Percentiles rank a stretch among this genome's conserved stretches.
phyloP scores from a whole-genome alignment of 2,797 vertebrate species.

The Chrosomus eos region DNA sequence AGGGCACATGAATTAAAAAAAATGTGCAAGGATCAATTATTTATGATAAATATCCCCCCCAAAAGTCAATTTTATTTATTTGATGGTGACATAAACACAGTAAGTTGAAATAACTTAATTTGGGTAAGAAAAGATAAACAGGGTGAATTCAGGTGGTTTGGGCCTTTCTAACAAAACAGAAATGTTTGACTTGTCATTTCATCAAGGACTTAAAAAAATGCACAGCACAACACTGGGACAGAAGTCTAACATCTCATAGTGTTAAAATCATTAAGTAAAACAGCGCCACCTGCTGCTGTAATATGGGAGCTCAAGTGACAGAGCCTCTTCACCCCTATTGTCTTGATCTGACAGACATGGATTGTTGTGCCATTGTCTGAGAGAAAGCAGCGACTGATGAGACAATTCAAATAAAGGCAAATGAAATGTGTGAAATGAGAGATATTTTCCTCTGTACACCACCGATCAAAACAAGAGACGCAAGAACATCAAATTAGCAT shows the following conservation, averaged over 20 bases:
- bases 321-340: background rate
- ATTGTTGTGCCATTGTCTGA: background rate
- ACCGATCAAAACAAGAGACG: background rate
- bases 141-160: background rate
- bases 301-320: background rate
- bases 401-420: background rate
- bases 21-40: background rate
- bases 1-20: background rate
- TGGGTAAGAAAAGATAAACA: background rate
- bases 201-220: background rate
- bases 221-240: background rate
- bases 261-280: conserved; percentile 1
- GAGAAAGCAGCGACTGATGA: background rate
- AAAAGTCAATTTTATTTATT: no score
- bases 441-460: background rate
- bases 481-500: conserved; percentile 21
- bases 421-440: background rate
- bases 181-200: background rate
- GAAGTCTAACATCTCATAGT: background rate
- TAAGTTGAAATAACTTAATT: background rate
- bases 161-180: background rate
- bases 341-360: background rate
- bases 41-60: background rate
- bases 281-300: conserved; percentile 42
- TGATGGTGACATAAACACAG: no score